Base-by-base conservation (phyloP, 2,888 invertebrate genomes). In the Peribatodes rhomboidaria region DNA sequence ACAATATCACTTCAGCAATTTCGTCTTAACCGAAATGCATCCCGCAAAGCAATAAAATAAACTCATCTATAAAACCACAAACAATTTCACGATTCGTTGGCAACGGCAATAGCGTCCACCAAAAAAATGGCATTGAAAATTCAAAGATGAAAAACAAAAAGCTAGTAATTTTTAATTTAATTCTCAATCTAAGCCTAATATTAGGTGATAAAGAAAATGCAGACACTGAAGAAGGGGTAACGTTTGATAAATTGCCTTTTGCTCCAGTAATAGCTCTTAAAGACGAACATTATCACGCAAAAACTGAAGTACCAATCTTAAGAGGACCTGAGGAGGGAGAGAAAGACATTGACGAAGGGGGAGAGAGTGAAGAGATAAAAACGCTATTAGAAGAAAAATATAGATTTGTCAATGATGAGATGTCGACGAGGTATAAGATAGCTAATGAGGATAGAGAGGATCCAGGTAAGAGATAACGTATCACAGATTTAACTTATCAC, bases 371-470 rank as follows among this genome's bases (percentile, higher is more conserved):
- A 6, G 73, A 73, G 11, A 83, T 92, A 1, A 88, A 88, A 56
- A 68, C 74, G 0, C 64, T 89, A 9, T 62, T 92, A 0, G 91
- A 92, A 78, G 86, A 89, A 27, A 89, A 86, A 57, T 92, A 91
- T 68, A 90, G 80, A 68, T 92, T 92, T 71, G 81, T 69, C 37
- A 92, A 90, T 72, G 88, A 90, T 70, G 86, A 86, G 56, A 80
- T 69, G 0, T 86, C 90, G 0, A 92, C 81, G 0, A 83, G 92
- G 35, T 92, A 77, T 62, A 84, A 75, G 39, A 81, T 92, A 6
- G 68, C 84, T 1, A 78, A 71, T 2, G 82, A 83, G 20, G 84
- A 82, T 0, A 76, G 74, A 31, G 70, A 77, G 6, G 75, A 70
- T 65, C 68, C 82, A 74, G 84, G 89, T 88, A 61, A 73, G 54